Evolutionary conservation across 1,140 invertebrate genomes (phyloP).

Genomic region (Drosophila busckii): DNA sequence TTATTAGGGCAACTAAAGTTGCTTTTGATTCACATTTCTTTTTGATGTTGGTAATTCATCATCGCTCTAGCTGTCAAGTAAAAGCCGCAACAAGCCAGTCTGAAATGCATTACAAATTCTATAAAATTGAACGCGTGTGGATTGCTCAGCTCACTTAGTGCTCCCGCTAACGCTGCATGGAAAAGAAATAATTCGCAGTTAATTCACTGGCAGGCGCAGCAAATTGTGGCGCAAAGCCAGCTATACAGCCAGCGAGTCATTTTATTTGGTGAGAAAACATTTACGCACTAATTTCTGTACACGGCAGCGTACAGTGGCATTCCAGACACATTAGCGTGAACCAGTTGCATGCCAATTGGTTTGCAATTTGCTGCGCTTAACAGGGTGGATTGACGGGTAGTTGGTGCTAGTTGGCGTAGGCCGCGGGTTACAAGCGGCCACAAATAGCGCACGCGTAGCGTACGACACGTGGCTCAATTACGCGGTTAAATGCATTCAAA

Average conservation of each 20-base stretch:
- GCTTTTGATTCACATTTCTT: no score
- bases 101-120: conserved; percentile 62
- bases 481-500: conserved; percentile 78
- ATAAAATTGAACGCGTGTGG: conserved; percentile 57
- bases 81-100: conserved; percentile 4
- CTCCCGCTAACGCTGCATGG: no score
- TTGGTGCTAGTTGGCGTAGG: neutral
- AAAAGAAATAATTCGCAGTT: conserved; percentile 75
- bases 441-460: conserved; percentile 70
- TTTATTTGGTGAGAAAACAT: conserved; percentile 79
- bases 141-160: conserved; percentile 40
- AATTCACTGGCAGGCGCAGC: conserved; percentile 73
- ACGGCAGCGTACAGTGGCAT: conserved; percentile 37
- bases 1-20: no score
- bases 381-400: conserved; percentile 3
- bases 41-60: no score
- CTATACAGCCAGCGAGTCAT: conserved; percentile 9
- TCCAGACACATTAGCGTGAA: conserved; percentile 47
- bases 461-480: conserved; percentile 72
- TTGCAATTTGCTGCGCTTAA: conserved; percentile 71
- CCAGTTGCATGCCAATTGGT: conserved; percentile 78
- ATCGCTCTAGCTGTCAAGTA: conserved; percentile 54
- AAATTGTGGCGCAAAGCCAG: conserved; percentile 64
- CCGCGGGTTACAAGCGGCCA: conserved; percentile 35
- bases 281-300: conserved; percentile 78